Conservation (phyloP, 2,888 invertebrate species). For the Erpobdella octoculata region DNA sequence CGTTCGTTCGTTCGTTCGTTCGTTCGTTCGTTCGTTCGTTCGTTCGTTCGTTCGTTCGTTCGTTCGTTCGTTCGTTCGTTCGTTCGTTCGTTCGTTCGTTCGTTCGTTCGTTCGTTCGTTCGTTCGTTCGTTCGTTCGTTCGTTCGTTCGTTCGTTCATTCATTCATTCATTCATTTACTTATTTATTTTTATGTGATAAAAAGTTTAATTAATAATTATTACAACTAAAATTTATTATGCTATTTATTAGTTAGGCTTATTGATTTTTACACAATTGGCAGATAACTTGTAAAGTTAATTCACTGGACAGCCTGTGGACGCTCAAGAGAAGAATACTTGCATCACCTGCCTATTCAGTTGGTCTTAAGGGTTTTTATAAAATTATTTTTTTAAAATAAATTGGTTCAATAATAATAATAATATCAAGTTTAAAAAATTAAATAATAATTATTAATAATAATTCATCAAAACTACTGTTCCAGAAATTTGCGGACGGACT, state of each 20-base stretch:
- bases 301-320: constrained; percentile 19
- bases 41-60: neutral
- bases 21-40: too few species aligned
- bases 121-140: neutral
- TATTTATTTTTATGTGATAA: too few species aligned
- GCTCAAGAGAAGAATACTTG: constrained; percentile 4
- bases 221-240: too few species aligned
- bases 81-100: neutral
- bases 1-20: too few species aligned
- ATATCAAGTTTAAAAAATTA: neutral
- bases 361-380: neutral
- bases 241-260: too few species aligned
- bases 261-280: neutral
- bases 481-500: constrained; percentile 21
- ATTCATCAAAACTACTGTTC: neutral
- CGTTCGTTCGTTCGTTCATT: neutral
- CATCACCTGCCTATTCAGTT: neutral
- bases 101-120: neutral
- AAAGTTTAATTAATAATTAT: too few species aligned
- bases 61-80: neutral
- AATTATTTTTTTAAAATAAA: neutral
- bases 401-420: neutral
- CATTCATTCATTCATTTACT: neutral
- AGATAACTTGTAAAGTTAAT: constrained; percentile 16
- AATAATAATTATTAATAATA: neutral